Evolutionary conservation across 92 coral and sea anemone genomes (phyloP), one percentile per base, ranked within the genome.

Genomic region (Isaurus tuberculatus): DNA sequence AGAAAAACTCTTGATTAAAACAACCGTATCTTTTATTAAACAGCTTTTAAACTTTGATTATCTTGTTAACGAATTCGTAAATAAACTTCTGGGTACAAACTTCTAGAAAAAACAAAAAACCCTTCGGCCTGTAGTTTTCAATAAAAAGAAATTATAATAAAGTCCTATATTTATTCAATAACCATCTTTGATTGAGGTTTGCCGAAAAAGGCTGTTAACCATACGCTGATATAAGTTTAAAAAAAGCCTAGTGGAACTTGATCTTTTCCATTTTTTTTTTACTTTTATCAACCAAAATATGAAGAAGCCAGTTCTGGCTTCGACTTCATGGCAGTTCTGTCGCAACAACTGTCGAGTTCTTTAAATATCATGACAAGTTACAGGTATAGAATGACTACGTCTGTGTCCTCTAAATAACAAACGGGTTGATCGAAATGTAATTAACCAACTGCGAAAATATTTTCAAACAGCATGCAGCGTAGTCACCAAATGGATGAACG

Each of bases 371-470:
- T 13, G 27, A 19, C 49, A 58, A 60, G 8, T 19, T 77, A 34
- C 81, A 77, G 70, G 82, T 77, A 77, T 8, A 36, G 36, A 57
- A 34, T 19, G 11, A 9, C 49, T 65, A 57, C 29, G 82, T 58
- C 70, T 40, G 68, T 28, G n/a, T 19, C 43, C 67, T n/a, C 70
- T 20, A 5, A 22, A 77, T 40, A 77, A 77, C 51, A 36, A 33
- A 60, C 70, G 49, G 68, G 70, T 20, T 77, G 49, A 58, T 60
- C 53, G 7, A 75, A 34, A 72, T 44, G 78, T 49, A 72, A 71
- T 37, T 40, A 40, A 72, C 34, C 46, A 43, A 53, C 49, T 30
- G 43, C 6, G 5, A 19, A 60, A 58, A 57, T 33, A 11, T 77
- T 61, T 77, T 75, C 66, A 75, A 40, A 51, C 30, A 29, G 44